Evolutionary conservation across 2,888 invertebrate genomes (phyloP), one percentile per base, ranked within the genome.

Genomic region (Eupithecia subumbrata): DNA sequence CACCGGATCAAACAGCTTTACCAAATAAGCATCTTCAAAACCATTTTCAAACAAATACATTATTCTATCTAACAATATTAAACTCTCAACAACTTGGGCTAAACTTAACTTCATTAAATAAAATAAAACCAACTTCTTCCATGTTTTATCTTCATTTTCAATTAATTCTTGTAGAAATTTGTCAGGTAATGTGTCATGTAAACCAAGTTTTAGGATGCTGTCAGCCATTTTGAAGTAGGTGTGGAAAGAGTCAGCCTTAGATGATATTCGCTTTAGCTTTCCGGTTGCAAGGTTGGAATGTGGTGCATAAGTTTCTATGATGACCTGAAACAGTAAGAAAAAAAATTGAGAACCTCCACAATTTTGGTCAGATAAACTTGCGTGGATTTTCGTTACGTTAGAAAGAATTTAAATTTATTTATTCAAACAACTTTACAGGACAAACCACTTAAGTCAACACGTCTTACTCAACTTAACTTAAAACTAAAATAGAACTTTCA

Each of bases 1-100:
- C 0, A 97, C 95, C 9, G 98, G 97, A 94, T 98, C 97, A 91
- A 98, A 98, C 78, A 98, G 91, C 84, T 97, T 96, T 37, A 98
- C 96, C 76, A 98, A 88, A 92, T 95, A 96, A 2, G 90, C 91
- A 69, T 94, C 90, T 12, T 93, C 84, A 84, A 94, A 94, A 4
- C 95, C 95, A 83, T 94, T 94, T 86, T 98, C 98, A 76, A 96
- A 90, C 45, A 99, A 95, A 95, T 95, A 98, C 83, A 97, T 92
- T 64, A 97, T 89, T 83, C 98, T 96, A 90, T 99, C 99, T 73
- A 98, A 92, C 76, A 98, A 92, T 83, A 99, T 97, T 5, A 98
- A 93, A 82, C 96, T 96, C 89, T 99, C 99, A 25, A 99, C 93
- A 30, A 97, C 96, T 25, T 98, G 97, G 0, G 98, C 97, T 81